phyloP scores from a whole-genome alignment of 2,888 invertebrate species.

The Scaptomyza reducta region DNA sequence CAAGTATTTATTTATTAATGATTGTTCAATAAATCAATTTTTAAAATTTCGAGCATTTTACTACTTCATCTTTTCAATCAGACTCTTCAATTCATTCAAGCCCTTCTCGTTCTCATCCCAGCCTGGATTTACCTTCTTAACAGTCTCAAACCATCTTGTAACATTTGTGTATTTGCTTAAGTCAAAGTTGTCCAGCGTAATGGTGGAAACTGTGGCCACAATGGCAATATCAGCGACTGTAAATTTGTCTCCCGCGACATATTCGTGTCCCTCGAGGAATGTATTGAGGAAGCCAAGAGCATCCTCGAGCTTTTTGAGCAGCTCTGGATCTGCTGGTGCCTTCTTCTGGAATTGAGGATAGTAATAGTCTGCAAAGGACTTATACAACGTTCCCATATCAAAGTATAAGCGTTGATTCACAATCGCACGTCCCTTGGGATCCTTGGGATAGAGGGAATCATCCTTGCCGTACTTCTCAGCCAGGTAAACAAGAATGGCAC shows the following conservation, averaged over 20 bases:
- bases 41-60: neutral
- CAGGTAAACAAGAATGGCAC: constrained; percentile 91
- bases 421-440: constrained; percentile 89
- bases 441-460: constrained; percentile 89
- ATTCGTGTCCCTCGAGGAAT: constrained; percentile 89
- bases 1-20: neutral
- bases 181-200: constrained; percentile 88
- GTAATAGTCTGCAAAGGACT: constrained; percentile 88
- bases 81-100: constrained; percentile 85
- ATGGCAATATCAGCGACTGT: constrained; percentile 91
- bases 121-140: constrained; percentile 86
- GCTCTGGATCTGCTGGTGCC: constrained; percentile 87
- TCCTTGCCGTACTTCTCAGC: constrained; percentile 91
- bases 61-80: constrained; percentile 23
- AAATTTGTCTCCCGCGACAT: constrained; percentile 89
- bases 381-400: constrained; percentile 90
- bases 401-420: constrained; percentile 92
- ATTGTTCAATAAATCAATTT: neutral
- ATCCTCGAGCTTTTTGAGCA: constrained; percentile 88
- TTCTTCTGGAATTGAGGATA: constrained; percentile 87
- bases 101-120: constrained; percentile 86
- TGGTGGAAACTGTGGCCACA: constrained; percentile 88
- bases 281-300: constrained; percentile 88
- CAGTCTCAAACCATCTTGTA: constrained; percentile 86
- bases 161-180: constrained; percentile 88